Evolutionary conservation across 1,140 invertebrate genomes (phyloP).

Genomic region (Monochamus saltuarius): DNA sequence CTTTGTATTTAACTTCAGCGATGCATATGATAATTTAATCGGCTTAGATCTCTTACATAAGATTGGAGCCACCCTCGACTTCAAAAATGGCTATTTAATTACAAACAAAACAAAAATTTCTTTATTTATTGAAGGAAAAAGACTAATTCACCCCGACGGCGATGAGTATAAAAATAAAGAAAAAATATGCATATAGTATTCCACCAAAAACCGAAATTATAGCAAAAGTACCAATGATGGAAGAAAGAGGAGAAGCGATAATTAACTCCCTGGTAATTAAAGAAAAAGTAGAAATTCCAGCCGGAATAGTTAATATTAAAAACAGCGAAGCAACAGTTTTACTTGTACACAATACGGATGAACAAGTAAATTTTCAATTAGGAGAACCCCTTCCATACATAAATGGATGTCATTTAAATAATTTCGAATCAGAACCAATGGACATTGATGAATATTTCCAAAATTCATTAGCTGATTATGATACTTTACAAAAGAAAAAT

Average conservation of each 20-base stretch:
- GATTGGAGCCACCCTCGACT: conserved; percentile 7
- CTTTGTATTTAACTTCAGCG: conserved; percentile 17
- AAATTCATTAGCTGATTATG: not conserved
- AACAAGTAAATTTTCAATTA: conserved; percentile 3
- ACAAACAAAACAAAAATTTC: conserved; percentile 2
- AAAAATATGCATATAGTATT: conserved; percentile 4
- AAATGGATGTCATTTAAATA: not conserved
- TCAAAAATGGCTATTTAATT: conserved; percentile 6
- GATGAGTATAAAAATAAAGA: not conserved
- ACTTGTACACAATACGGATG: conserved; percentile 10
- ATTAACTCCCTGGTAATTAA: conserved; percentile 13
- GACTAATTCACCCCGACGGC: conserved; percentile 1
- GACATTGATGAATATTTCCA: conserved; percentile 6
- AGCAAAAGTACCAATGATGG: conserved; percentile 23
- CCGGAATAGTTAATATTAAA: conserved; percentile 16
- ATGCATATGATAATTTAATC: conserved; percentile 12
- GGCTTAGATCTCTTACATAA: conserved; percentile 12
- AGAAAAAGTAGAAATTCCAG: conserved; percentile 13
- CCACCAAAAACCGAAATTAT: conserved; percentile 15
- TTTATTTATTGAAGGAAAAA: conserved; percentile 7
- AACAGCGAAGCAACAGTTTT: conserved; percentile 7
- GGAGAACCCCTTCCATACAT: conserved; percentile 5
- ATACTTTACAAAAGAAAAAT: conserved; percentile 14
- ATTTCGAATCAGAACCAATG: conserved; percentile 15
- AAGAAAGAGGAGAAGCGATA: conserved; percentile 10